A percentile compares a stretch with the other conserved stretches of the same genome.
These are phyloP conservation scores for Goniozus legneri DNA, from an alignment of 1,140 invertebrate genomes.

Conservation along the genomic window DNA sequence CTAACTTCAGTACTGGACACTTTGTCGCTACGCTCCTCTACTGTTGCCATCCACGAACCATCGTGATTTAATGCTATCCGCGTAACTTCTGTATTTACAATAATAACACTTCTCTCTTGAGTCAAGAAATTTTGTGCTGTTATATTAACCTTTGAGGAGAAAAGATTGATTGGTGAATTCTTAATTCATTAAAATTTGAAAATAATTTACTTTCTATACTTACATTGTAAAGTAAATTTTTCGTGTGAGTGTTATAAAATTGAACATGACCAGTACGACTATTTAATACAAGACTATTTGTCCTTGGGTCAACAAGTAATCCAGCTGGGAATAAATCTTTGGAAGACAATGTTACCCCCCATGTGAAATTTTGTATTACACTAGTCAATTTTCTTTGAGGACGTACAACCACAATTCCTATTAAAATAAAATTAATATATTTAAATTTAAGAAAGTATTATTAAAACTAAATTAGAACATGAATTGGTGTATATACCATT, in stretches of 20 bases:
- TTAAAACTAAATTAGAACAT: neutral
- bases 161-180: conserved; percentile 4
- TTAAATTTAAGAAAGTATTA: neutral
- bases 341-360: conserved; percentile 52
- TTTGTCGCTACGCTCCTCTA: conserved; percentile 63
- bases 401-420: conserved; percentile 67
- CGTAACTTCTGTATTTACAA: conserved; percentile 69
- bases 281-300: conserved; percentile 69
- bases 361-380: conserved; percentile 68
- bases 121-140: conserved; percentile 70
- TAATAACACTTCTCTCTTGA: conserved; percentile 57
- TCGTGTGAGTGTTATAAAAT: conserved; percentile 69
- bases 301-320: conserved; percentile 64
- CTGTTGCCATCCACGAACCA: conserved; percentile 76
- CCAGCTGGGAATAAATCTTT: conserved; percentile 61
- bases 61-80: conserved; percentile 63
- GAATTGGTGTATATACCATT: conserved; percentile 59
- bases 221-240: conserved; percentile 73
- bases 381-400: conserved; percentile 58
- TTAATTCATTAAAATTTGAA: conserved; percentile 20
- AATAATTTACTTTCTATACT: conserved; percentile 35
- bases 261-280: conserved; percentile 76
- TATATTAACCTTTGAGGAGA: conserved; percentile 66
- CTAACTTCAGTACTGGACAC: conserved; percentile 61
- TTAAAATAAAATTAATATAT: neutral